Base-by-base conservation (phyloP, 64 coral and sea anemone species). In the Trachythela sp. region DNA sequence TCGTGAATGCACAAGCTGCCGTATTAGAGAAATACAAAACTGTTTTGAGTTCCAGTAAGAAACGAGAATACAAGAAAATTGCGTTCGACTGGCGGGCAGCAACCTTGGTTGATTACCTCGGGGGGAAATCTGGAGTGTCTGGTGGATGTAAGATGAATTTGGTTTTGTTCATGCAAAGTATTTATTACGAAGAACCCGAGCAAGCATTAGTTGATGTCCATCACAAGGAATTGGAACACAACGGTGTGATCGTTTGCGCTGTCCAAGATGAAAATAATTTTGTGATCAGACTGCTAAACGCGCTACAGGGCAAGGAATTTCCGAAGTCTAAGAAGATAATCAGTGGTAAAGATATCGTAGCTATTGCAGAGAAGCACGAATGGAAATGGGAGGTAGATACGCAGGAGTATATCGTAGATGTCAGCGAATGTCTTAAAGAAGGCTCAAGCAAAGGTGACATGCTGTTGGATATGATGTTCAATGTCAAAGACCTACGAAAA, bases 11-110 rank as follows among this genome's bases (percentile, higher is more conserved):
- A 9, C 75, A 80, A 22, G 37, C 31, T 18, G 37, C 33, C 30
- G 75, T 80, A 0, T 80, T 80, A 22, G 75, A 80, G 75, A 35
- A 80, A 80, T 80, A 37, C 33, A 80, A 80, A 39, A 22, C 75
- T 39, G 20, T 37, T 0, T 20, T 80, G 30, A 80, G 75, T 36
- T 80, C 75, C 31, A 80, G 75, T 29, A 80, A 80, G 75, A 80
- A 80, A 38, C 75, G 75, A 7, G 75, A 80, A 39, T 80, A 34
- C 7, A 80, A 80, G 33, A 80, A 80, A 30, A 80, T 80, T 37
- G 31, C 75, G 33, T 80, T 80, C 34, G 75, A 80, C 30, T 80
- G 75, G 75, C 75, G 75, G 4, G 33, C 75, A 80, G 75, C 75
- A 38, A 80, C 9, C 33, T 80, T 80, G 31, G 15, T 14, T 30